Evolutionary conservation across 2,797 vertebrate species (phyloP), one percentile per base, ranked within the genome.

Genomic region (Pterois miles): DNA sequence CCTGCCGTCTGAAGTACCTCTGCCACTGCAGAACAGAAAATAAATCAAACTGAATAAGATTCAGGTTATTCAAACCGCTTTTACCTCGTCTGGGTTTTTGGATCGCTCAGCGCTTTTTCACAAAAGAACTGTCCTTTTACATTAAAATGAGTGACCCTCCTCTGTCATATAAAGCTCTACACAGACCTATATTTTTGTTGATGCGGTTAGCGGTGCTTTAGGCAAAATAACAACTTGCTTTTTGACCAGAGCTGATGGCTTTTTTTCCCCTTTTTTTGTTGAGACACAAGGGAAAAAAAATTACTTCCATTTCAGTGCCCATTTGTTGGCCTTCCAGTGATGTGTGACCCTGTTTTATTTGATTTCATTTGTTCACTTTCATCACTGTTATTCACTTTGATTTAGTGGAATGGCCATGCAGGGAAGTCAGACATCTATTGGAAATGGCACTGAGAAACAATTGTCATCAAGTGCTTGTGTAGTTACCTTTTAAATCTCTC

Each of bases 291-390:
- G 58, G 88, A 25, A 76, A 52, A 84, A 87, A 86, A 53, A 95
- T 95, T 94, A 95, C 82, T 95, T 96, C 94, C 94, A 93, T 93
- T 90, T 92, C 95, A 92, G 82, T 94, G 93, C 85, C 88, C 94
- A 96, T 96, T 95, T 91, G 86, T 86, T 95, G 94, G 90, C 94
- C 95, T 96, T 94, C 93, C 91, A 95, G 94, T 96, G 95, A 96
- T 94, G 95, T 94, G 93, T 96, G 96, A 95, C 95, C 95, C 95
- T 93, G 91, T 95, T 96, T 94, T 92, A 94, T 96, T 95, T 94
- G 85, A 95, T 95, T 95, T 94, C 89, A 92, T 94, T 96, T 95
- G 94, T 95, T 95, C 93, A 88, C 90, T 95, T 95, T 93, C 94
- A 94, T 95, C 93, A 94, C 93, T 59, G 86, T 92, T 95, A 87